Evolutionary conservation across 2,888 invertebrate species (phyloP).

Genomic region (Deilephila porcellus): DNA sequence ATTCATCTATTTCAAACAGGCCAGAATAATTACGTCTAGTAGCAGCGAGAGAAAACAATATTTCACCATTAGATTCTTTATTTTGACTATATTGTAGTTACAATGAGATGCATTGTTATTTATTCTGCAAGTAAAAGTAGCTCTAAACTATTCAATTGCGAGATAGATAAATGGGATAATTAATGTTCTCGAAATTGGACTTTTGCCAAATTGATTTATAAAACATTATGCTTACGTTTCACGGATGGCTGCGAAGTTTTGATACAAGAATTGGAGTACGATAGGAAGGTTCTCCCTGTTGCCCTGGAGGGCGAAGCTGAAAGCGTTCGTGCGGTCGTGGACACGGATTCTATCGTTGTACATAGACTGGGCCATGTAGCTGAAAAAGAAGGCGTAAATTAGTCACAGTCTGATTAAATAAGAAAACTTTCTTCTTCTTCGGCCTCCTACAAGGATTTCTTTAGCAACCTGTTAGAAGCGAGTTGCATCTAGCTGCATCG

Average conservation of each 20-base stretch:
- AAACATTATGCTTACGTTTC: slow-evolving; percentile 53
- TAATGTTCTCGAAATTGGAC: not conserved
- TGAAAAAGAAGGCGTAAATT: slow-evolving; percentile 52
- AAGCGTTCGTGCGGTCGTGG: slow-evolving; percentile 77
- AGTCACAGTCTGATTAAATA: slow-evolving; percentile 7
- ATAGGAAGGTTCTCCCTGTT: slow-evolving; percentile 81
- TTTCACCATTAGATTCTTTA: no score
- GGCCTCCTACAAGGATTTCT: no score
- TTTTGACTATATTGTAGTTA: no score
- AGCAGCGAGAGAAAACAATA: no score
- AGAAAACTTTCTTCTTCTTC: no score
- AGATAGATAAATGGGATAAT: not conserved
- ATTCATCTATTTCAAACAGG: no score
- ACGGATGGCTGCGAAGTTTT: slow-evolving; percentile 56
- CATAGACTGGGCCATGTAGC: slow-evolving; percentile 79
- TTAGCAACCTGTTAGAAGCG: no score
- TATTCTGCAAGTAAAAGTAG: no score
- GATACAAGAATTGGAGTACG: slow-evolving; percentile 81
- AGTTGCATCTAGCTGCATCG: no score
- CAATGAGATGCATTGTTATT: no score
- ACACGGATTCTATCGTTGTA: slow-evolving; percentile 72
- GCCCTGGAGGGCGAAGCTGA: slow-evolving; percentile 80
- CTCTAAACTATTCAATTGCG: no score
- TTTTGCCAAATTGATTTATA: not conserved
- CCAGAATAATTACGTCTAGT: no score